phyloP scores from a whole-genome alignment of 2,797 vertebrate genomes.

The Petrocephalus schoutedeni region DNA sequence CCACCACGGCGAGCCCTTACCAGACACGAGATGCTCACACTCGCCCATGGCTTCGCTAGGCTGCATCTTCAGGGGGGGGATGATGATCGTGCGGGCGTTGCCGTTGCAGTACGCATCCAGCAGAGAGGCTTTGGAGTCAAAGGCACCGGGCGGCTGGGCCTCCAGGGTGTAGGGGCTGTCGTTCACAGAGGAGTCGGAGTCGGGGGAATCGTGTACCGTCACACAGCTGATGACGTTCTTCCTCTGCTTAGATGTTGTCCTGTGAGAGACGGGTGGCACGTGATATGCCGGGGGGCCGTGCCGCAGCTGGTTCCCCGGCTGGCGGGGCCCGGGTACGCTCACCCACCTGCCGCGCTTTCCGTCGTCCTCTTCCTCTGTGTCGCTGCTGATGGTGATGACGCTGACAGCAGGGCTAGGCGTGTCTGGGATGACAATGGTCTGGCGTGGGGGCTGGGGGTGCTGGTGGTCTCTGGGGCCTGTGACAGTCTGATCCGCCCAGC shows the following conservation, averaged over 20 bases:
- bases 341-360: conserved; percentile 82
- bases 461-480: conserved; percentile 73
- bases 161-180: conserved; percentile 85
- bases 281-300: background rate
- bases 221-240: conserved; percentile 99
- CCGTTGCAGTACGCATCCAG: conserved; percentile 79
- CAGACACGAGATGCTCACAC: conserved; percentile 84
- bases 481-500: conserved; percentile 71
- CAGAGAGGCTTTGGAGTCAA: conserved; percentile 76
- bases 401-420: conserved; percentile 96
- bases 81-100: conserved; percentile 92
- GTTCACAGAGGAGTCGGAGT: conserved; percentile 88
- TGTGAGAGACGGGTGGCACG: conserved; percentile 41
- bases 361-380: conserved; percentile 95
- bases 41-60: conserved; percentile 76
- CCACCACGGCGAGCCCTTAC: conserved; percentile 52
- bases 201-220: conserved; percentile 94
- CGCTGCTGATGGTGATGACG: conserved; percentile 99
- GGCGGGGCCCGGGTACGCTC: background rate
- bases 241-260: conserved; percentile 88
- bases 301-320: background rate
- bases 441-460: conserved; percentile 67
- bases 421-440: conserved; percentile 95
- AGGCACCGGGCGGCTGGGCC: conserved; percentile 62
- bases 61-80: conserved; percentile 91